Base-by-base conservation (phyloP, 2,113 vertebrate genomes). In the Anguilla rostrata region DNA sequence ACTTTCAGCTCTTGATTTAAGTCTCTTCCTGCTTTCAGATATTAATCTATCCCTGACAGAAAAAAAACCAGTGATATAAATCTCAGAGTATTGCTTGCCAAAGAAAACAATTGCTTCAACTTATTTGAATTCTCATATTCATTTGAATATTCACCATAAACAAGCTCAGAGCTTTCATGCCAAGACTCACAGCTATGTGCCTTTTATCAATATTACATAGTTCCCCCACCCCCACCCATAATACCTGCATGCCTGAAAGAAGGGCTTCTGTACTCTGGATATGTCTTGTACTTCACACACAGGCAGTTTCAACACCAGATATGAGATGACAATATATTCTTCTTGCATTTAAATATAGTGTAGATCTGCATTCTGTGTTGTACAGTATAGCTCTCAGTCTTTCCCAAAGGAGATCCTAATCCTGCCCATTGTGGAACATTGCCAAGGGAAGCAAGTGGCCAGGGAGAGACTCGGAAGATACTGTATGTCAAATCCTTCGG, bases 71-170 rank as follows among this genome's bases (percentile, higher is more conserved):
- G 84, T 34, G 75, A 49, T 56, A 85, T 85, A 79, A 79, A 85
- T 79, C 84, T 85, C 75, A 85, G 75, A 84, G 39, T 80, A 85
- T 85, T 78, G 84, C 71, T 85, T 85, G 71, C 84, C 84, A 79
- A 85, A 41, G 75, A 85, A 85, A 85, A 85, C 75, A 85, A 85
- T 85, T 57, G 53, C 75, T 85, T 85, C 75, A 80, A 39, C 84
- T 79, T 85, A 85, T 75, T 34, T 85, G 84, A 66, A 85, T 78
- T 80, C 71, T 75, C 71, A 29, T 75, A 75, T 80, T 80, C 39
- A 79, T 85, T 85, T 85, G 84, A 85, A 85, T 85, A 18, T 57
- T 43, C 84, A 78, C 71, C 84, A 85, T 85, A 85, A 80, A 85
- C 84, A 85, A 85, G 75, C 78, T 20, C 8, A 57, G 78, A 80